Evolutionary conservation across 2,797 vertebrate genomes (phyloP).

Genomic region (Rhincodon typus): DNA sequence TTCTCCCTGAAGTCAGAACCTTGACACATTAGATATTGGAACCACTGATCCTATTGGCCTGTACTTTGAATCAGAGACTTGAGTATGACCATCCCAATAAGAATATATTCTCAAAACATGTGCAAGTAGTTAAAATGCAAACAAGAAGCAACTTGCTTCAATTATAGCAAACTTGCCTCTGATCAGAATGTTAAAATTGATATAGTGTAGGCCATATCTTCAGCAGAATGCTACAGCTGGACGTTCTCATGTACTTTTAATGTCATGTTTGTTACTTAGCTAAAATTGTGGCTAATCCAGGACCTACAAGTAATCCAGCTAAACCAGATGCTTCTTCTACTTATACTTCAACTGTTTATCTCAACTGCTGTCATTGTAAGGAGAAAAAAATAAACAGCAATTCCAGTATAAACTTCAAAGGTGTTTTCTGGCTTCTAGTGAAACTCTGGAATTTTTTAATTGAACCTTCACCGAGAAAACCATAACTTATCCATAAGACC

Average conservation of each 20-base stretch:
- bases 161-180: background rate
- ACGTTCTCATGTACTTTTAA: conserved; percentile 76
- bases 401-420: conserved; percentile 76
- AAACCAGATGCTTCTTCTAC: conserved; percentile 83
- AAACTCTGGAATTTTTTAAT: conserved; percentile 53
- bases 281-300: conserved; percentile 75
- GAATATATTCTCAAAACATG: background rate
- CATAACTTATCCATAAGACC: background rate
- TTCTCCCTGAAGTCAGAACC: background rate
- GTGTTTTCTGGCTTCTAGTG: conserved; percentile 64
- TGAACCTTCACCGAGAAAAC: conserved; percentile 26
- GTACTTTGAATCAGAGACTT: background rate
- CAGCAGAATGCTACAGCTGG: conserved; percentile 59
- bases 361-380: conserved; percentile 72
- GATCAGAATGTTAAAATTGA: background rate
- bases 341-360: conserved; percentile 79
- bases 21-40: background rate
- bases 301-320: conserved; percentile 75
- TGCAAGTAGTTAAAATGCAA: background rate
- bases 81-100: background rate
- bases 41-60: background rate
- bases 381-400: conserved; percentile 73
- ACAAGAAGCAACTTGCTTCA: background rate
- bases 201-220: background rate
- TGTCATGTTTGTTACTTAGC: conserved; percentile 72